A percentile compares a stretch with the other conserved stretches of the same genome.
phyloP scores from a whole-genome alignment of 2,113 vertebrate genomes.

The Sinosuthora webbiana region DNA sequence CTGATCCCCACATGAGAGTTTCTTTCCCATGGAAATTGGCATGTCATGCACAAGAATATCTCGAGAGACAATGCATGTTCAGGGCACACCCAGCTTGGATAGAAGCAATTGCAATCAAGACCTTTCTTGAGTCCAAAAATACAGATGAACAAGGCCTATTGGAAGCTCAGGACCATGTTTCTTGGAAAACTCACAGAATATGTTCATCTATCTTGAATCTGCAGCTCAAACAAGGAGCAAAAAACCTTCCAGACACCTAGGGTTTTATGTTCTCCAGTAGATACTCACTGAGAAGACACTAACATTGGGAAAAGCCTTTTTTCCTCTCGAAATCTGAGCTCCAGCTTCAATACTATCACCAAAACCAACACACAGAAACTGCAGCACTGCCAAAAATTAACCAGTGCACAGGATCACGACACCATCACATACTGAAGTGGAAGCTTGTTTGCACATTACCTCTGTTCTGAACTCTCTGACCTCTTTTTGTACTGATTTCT shows the following conservation, averaged over 20 bases:
- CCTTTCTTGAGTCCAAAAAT: neutral
- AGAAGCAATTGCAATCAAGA: neutral
- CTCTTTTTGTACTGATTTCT: neutral
- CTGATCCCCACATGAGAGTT: neutral
- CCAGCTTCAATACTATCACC: neutral
- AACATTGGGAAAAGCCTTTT: neutral
- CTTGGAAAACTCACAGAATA: neutral
- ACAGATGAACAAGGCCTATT: neutral
- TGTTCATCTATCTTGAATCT: neutral
- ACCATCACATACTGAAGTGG: neutral
- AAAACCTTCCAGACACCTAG: neutral
- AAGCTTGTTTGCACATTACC: neutral
- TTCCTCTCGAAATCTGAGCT: neutral
- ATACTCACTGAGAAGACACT: neutral
- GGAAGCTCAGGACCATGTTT: neutral
- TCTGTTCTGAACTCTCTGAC: neutral
- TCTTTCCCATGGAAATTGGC: neutral
- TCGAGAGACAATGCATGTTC: neutral
- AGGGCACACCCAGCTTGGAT: neutral
- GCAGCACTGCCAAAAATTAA: neutral
- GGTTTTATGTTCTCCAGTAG: neutral
- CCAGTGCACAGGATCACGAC: neutral
- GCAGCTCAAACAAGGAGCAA: neutral
- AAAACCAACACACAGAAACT: neutral
- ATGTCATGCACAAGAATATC: neutral